Evolutionary conservation across 2,113 vertebrate species (phyloP).

Genomic region (Pitta sordida): DNA sequence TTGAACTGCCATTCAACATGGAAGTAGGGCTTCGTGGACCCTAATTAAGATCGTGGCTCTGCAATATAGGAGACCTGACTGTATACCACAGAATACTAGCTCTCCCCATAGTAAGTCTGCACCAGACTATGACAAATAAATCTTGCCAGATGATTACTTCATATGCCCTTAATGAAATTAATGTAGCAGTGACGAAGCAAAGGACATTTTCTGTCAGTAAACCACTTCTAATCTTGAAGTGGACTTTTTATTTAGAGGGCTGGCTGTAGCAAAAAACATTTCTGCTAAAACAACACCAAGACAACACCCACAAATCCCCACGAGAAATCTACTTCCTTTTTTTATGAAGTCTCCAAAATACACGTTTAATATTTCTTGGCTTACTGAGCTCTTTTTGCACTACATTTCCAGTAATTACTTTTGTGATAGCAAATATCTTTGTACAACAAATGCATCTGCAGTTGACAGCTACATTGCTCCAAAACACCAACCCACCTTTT

Average conservation of each 20-base stretch:
- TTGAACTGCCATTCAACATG: too few species aligned
- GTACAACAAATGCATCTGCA: neutral
- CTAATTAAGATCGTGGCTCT: too few species aligned
- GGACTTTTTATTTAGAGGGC: neutral
- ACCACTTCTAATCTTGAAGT: neutral
- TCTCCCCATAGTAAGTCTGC: neutral
- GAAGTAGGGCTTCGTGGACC: too few species aligned
- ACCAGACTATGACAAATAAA: neutral
- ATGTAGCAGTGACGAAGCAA: neutral
- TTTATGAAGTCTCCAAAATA: neutral
- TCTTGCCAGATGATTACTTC: neutral
- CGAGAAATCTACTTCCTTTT: neutral
- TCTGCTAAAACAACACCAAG: neutral
- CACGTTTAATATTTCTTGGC: neutral
- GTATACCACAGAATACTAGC: neutral
- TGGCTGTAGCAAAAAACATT: neutral
- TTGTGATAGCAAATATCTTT: neutral
- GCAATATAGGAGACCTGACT: too few species aligned
- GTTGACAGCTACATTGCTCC: neutral
- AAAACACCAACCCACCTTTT: neutral
- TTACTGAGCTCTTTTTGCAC: neutral
- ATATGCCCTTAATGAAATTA: neutral
- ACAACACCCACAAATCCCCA: neutral
- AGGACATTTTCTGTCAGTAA: neutral
- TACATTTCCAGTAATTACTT: neutral